Percentiles rank a stretch among this genome's conserved stretches.
These are phyloP conservation scores for Crocallis elinguaria DNA, from an alignment of 2,888 invertebrate species.

Conservation along the genomic window DNA sequence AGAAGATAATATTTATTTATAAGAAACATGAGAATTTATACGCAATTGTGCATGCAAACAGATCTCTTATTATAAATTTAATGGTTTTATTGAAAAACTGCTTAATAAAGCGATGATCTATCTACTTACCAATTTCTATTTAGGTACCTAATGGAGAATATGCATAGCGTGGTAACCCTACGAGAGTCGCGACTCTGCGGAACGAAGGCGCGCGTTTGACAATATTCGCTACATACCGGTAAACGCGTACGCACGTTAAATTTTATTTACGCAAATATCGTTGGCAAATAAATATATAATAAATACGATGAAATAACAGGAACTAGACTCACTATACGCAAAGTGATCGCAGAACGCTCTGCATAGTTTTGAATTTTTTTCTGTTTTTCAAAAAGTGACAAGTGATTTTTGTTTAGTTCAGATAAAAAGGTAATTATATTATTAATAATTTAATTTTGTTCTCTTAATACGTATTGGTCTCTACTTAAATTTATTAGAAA, in stretches of 20 bases:
- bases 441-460: background rate
- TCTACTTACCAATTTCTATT: too few relatives aligned
- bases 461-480: too few relatives aligned
- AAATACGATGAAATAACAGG: background rate
- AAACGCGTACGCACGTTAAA: constrained; percentile 37
- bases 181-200: constrained; percentile 32
- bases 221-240: constrained; percentile 74
- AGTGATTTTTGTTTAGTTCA: background rate
- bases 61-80: too few relatives aligned
- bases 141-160: too few relatives aligned
- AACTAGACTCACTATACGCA: background rate
- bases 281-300: constrained; percentile 3
- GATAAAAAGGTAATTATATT: background rate
- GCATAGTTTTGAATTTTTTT: background rate
- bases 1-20: too few relatives aligned
- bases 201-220: constrained; percentile 48
- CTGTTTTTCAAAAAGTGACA: background rate
- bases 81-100: background rate
- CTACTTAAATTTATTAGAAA: too few relatives aligned
- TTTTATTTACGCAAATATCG: constrained; percentile 4
- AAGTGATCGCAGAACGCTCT: background rate
- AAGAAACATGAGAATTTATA: too few relatives aligned
- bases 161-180: constrained; percentile 25
- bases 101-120: background rate
- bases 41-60: too few relatives aligned